Conservation (phyloP, 2,888 invertebrate species). For the Scaptomyza tumidula region DNA sequence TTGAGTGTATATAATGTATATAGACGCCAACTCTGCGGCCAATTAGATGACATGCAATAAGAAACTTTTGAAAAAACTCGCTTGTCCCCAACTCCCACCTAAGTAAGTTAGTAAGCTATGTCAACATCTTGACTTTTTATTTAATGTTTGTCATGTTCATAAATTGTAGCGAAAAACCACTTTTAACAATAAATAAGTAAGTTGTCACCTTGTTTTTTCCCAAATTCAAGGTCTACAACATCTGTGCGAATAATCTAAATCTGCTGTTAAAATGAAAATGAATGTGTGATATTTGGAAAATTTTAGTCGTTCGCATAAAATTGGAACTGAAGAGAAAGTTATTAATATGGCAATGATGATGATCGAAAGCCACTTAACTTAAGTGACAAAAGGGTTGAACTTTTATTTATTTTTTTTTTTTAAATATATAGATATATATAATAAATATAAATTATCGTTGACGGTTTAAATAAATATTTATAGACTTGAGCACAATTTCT, state of each 20-base stretch:
- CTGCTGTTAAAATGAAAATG: slow-evolving; percentile 58
- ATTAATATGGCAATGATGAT: neutral
- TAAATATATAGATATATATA: no score
- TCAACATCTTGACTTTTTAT: slow-evolving; percentile 53
- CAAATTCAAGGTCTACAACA: neutral
- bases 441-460: neutral
- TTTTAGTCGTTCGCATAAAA: slow-evolving; percentile 34
- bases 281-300: slow-evolving; percentile 30
- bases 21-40: slow-evolving; percentile 34
- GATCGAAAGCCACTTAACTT: neutral
- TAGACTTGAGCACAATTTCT: neutral
- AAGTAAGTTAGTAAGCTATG: slow-evolving; percentile 16
- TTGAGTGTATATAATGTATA: slow-evolving; percentile 39
- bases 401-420: neutral
- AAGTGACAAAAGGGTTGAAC: neutral
- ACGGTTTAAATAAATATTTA: neutral
- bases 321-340: slow-evolving; percentile 12
- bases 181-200: neutral
- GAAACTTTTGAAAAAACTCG: neutral
- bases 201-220: slow-evolving; percentile 38
- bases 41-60: slow-evolving; percentile 69
- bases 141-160: slow-evolving; percentile 50
- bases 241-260: slow-evolving; percentile 54
- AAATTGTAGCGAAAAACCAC: neutral
- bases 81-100: neutral